Percentiles rank a stretch among this genome's conserved stretches.
These are phyloP conservation scores for Drosophila azteca DNA, from an alignment of 1,140 invertebrate species.

Conservation along the genomic window DNA sequence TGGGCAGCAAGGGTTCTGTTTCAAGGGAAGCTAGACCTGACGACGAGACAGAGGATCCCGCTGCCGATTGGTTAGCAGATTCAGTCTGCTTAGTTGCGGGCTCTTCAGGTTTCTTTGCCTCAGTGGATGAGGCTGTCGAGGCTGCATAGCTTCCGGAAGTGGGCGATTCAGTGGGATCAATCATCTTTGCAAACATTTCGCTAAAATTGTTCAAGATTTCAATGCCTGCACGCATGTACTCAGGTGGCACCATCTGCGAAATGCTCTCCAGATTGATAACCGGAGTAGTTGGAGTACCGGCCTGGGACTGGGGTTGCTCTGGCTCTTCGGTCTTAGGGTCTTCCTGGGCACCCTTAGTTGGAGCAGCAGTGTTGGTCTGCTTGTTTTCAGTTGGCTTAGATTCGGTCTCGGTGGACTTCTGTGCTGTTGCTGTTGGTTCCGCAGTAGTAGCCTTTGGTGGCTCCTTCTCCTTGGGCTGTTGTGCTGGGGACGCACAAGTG, in stretches of 20 bases:
- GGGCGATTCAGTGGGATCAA: constrained; percentile 63
- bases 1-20: constrained; percentile 17
- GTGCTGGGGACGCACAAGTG: constrained; percentile 13
- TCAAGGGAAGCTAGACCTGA: constrained; percentile 4
- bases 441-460: constrained; percentile 5
- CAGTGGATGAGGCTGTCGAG: constrained; percentile 10
- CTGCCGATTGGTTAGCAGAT: constrained; percentile 4
- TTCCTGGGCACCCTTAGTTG: neutral
- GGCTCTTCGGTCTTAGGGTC: constrained; percentile 27
- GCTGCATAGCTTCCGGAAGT: constrained; percentile 12
- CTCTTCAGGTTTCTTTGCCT: constrained; percentile 23
- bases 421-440: constrained; percentile 14
- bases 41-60: constrained; percentile 9
- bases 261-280: constrained; percentile 65
- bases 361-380: neutral
- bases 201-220: constrained; percentile 79
- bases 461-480: constrained; percentile 15
- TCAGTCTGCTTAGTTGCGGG: neutral
- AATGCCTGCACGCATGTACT: constrained; percentile 75
- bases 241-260: constrained; percentile 69
- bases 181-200: constrained; percentile 81
- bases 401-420: constrained; percentile 16
- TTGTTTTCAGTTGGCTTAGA: constrained; percentile 15
- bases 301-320: neutral
- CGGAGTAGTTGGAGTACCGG: constrained; percentile 46